phyloP scores from a whole-genome alignment of 2,797 vertebrate genomes.

The Synaphobranchus kaupii region DNA sequence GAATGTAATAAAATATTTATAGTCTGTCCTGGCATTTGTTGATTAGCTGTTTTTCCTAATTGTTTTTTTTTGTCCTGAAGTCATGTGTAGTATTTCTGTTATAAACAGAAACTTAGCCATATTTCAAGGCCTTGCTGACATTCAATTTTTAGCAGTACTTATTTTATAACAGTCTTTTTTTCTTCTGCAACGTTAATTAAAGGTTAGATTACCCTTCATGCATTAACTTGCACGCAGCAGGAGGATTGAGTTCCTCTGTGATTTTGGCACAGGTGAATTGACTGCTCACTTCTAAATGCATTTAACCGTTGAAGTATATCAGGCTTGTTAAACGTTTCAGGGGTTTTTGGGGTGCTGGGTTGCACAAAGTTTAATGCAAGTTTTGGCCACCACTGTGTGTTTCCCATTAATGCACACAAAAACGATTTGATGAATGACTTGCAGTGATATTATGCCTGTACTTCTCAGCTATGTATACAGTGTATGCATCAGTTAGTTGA shows the following conservation, averaged over 20 bases:
- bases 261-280: slow-evolving; percentile 6
- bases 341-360: not conserved
- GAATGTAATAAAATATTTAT: not conserved
- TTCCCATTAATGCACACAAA: slow-evolving; percentile 6
- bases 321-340: not conserved
- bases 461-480: not conserved
- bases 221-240: not conserved
- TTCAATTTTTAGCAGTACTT: not conserved
- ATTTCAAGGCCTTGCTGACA: not conserved
- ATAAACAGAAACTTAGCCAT: not conserved
- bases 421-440: slow-evolving; percentile 15
- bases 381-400: not conserved
- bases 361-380: not conserved
- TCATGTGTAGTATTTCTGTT: not conserved
- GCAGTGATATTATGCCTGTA: not conserved
- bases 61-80: not conserved
- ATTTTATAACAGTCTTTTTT: not conserved
- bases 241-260: slow-evolving; percentile 7
- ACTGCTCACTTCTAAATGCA: slow-evolving; percentile 14
- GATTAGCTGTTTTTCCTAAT: not conserved
- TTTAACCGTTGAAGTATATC: not conserved
- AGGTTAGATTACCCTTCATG: slow-evolving; percentile 5
- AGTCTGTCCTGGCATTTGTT: not conserved
- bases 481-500: not conserved
- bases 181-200: not conserved